These are phyloP conservation scores for Chrosomus eos DNA, from an alignment of 2,797 vertebrate species.

Conservation along the genomic window DNA sequence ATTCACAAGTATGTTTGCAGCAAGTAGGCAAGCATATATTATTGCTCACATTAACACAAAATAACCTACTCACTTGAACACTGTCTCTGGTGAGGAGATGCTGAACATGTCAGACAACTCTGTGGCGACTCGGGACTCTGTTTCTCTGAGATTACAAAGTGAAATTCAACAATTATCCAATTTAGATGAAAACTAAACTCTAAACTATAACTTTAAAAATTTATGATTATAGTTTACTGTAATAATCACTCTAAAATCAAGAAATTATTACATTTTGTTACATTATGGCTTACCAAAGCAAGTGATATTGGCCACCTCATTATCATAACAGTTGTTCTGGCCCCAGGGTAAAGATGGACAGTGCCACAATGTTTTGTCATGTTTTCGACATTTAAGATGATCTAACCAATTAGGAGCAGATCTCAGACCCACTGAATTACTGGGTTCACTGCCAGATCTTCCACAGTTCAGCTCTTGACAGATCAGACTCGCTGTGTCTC, in stretches of 20 bases:
- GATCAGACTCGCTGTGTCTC: neutral
- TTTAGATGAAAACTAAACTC: neutral
- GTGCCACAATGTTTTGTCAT: constrained; percentile 41
- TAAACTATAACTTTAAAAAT: neutral
- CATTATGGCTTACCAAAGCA: constrained; percentile 27
- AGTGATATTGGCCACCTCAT: constrained; percentile 13
- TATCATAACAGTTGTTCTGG: constrained; percentile 29
- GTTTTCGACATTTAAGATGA: constrained; percentile 17
- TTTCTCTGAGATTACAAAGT: neutral
- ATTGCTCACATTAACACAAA: neutral
- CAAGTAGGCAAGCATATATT: neutral
- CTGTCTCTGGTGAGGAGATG: neutral
- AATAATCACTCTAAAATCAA: neutral
- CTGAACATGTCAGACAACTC: neutral
- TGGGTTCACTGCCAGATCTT: neutral
- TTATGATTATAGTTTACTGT: neutral
- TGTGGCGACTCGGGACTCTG: neutral
- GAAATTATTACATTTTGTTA: too few relatives aligned
- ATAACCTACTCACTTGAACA: constrained; percentile 32
- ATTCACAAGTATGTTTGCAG: neutral
- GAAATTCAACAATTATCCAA: neutral
- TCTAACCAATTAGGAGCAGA: constrained; percentile 43
- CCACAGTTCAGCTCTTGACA: constrained; percentile 61
- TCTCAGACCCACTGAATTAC: neutral
- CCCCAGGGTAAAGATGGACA: constrained; percentile 47